Evolutionary conservation across 2,113 vertebrate species (phyloP).

Genomic region (Cinclus cinclus): DNA sequence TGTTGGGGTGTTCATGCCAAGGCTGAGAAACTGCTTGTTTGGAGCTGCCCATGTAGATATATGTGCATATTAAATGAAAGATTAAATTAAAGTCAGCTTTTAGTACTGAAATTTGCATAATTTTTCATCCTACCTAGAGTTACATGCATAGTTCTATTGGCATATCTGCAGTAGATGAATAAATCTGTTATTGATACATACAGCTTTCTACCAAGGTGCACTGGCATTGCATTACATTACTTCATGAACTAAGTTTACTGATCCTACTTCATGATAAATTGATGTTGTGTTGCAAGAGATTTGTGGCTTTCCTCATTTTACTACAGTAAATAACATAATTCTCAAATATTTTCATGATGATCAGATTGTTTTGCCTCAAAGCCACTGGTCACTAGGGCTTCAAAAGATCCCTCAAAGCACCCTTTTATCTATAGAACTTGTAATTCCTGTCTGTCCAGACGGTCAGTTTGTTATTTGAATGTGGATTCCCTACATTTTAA

Average conservation of each 20-base stretch:
- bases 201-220: not conserved
- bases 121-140: not conserved
- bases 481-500: not conserved
- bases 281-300: not conserved
- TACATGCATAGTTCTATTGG: not conserved
- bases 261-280: not conserved
- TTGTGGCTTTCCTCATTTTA: not conserved
- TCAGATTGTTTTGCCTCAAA: not conserved
- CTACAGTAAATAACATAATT: not conserved
- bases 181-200: not conserved
- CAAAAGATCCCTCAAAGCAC: not conserved
- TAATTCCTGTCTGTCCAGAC: not conserved
- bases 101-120: not conserved
- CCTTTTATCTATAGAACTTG: not conserved
- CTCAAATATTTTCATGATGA: not conserved
- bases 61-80: not conserved
- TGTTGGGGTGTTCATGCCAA: not conserved
- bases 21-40: not conserved
- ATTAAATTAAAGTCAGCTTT: not conserved
- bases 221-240: not conserved
- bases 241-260: not conserved
- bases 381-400: not conserved
- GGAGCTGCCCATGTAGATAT: not conserved
- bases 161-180: not conserved
- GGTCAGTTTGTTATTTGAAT: not conserved